These are phyloP conservation scores for Drosophila koepferae DNA, from an alignment of 2,888 invertebrate genomes.

Conservation along the genomic window DNA sequence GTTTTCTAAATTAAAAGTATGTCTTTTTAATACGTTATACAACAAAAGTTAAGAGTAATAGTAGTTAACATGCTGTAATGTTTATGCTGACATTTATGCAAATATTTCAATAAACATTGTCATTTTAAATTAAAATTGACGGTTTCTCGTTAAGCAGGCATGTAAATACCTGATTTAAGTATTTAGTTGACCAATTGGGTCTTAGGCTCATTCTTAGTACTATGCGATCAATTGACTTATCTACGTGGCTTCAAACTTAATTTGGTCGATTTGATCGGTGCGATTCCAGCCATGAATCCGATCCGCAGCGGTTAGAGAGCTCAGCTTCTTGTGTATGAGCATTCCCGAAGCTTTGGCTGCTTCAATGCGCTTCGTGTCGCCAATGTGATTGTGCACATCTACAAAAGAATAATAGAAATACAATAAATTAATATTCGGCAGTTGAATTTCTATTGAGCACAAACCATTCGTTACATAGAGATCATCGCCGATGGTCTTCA, in stretches of 20 bases:
- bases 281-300: slow-evolving; percentile 58
- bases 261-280: slow-evolving; percentile 29
- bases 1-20: slow-evolving; percentile 18
- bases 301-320: slow-evolving; percentile 73
- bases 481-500: slow-evolving; percentile 84
- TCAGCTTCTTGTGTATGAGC: slow-evolving; percentile 82
- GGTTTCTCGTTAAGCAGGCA: not conserved
- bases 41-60: not conserved
- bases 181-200: not conserved
- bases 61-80: slow-evolving; percentile 1
- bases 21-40: slow-evolving; percentile 10
- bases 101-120: not conserved
- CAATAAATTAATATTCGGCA: not conserved
- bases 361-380: slow-evolving; percentile 82
- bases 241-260: slow-evolving; percentile 33
- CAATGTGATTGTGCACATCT: slow-evolving; percentile 84
- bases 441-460: not conserved
- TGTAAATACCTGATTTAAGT: not conserved
- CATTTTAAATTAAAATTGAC: slow-evolving; percentile 22
- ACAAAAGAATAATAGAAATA: not conserved
- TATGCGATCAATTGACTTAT: slow-evolving; percentile 15
- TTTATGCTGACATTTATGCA: not conserved
- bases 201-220: slow-evolving; percentile 1
- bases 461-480: slow-evolving; percentile 84
- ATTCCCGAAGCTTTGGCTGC: slow-evolving; percentile 81